Conservation (phyloP, 2,888 invertebrate species). For the Dysmachus trigonus region DNA sequence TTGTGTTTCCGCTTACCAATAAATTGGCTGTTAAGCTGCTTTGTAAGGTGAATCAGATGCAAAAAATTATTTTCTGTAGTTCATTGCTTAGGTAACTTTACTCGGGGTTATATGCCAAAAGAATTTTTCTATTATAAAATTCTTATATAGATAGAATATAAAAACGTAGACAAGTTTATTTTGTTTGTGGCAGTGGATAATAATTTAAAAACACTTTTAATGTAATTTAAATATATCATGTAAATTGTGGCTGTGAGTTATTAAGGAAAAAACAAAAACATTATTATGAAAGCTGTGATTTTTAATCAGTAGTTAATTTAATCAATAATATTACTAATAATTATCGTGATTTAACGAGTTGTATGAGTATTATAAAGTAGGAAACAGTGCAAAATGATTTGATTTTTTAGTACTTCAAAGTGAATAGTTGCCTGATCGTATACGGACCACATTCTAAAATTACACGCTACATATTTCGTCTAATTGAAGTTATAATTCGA, state of each 20-base stretch:
- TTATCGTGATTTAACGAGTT: too few species aligned
- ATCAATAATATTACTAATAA: not conserved
- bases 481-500: not conserved
- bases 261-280: too few species aligned
- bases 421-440: not conserved
- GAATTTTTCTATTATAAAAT: not conserved
- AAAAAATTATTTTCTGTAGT: not conserved
- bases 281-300: too few species aligned
- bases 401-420: not conserved
- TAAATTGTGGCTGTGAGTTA: too few species aligned
- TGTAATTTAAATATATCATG: too few species aligned
- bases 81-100: not conserved
- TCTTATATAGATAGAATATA: not conserved
- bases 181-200: too few species aligned
- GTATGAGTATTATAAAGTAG: not conserved
- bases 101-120: not conserved
- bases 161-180: not conserved
- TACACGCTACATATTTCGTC: too few species aligned
- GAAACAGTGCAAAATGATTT: not conserved
- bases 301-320: not conserved
- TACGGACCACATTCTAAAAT: too few species aligned
- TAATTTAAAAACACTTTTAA: too few species aligned
- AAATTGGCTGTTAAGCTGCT: not conserved
- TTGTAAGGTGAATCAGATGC: not conserved
- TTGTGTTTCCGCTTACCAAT: not conserved